Base-by-base conservation (phyloP, 2,113 vertebrate genomes). In the Butorides virescens region DNA sequence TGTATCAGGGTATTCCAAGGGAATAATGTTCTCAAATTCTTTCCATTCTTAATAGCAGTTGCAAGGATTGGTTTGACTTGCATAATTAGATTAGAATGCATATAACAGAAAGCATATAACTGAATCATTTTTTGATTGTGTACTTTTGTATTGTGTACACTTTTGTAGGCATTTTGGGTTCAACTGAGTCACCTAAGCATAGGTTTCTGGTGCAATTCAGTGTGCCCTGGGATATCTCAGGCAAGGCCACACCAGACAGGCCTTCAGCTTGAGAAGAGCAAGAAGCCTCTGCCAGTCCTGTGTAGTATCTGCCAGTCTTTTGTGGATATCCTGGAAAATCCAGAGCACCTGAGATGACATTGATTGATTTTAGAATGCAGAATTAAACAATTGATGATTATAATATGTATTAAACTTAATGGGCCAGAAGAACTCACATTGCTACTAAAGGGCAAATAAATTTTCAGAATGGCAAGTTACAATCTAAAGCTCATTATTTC, bases 1-100 rank as follows among this genome's bases (percentile, higher is more conserved):
- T 0, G 0, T 62, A 29, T n/a, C 20, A 32, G 6, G 29, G 3
- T 16, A 62, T 93, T 78, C 46, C 42, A 37, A 25, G 62, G 17
- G 11, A 74, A 78, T 70, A 66, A 47, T 74, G 47, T 18, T 86
- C 8, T 78, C 37, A 42, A 52, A 61, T 71, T 47, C 15, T 88
- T 70, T 44, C 37, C 8, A 10, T 58, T 86, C 44, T 56, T 73
- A 42, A 19, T 25, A 75, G 36, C 30, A 75, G 27, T 76, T 84
- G 21, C 23, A 67, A 30, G 75, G 21, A 3, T 32, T 75, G 23
- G 5, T 83, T 83, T 75, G 17, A 63, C 4, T 79, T 92, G 32
- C 13, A 7, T 23, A 29, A 34, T 49, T 76, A 52, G 12, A 46
- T 66, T 82, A 80, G 62, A 89, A 63, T 87, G 27, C 25, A 17